Base-by-base conservation (phyloP, 2,888 invertebrate species). In the Trichogramma dendrolimi region DNA sequence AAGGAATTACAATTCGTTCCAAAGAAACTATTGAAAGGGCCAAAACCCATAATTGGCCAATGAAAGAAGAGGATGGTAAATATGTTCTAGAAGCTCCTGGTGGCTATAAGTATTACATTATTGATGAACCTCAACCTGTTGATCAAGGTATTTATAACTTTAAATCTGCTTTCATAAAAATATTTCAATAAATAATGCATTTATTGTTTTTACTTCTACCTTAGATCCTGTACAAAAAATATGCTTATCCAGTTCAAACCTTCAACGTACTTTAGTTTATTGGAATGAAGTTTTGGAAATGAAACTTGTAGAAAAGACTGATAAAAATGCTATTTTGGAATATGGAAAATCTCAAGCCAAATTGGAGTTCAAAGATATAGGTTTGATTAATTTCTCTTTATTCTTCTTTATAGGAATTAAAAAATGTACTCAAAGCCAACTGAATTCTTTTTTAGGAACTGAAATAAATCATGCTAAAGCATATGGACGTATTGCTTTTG, bases 401-500 rank as follows among this genome's bases (percentile, higher is more conserved):
- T 52, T 58, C 43, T 38, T 38, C 47, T 27, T 27, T 58, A 54
- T 27, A n/a, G n/a, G 60, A 51, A 52, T 50, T 58, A 55, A 49
- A 6, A 53, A 53, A 27, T 57, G 43, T 48, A 46, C 40, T 38
- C 10, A 44, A 27, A 14, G 6, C 10, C n/a, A 39, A 48, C 47
- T 41, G 38, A 60, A 39, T 52, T 40, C 50, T 58, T 52, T 38
- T 47, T 14, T 46, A 88, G 88, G 83, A 64, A 81, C 76, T 55
- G 80, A 86, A 43, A 83, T 98, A 4, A 85, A 95, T 75, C 90
- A 91, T 68, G 95, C 90, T 2, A 88, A 91, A 75, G 96, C 96
- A 0, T 97, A 92, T 81, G 98, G 98, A 0, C 86, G 98, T 61
- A 93, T 96, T 71, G 98, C 99, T 0, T 98, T 97, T 81, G 87